Evolutionary conservation across 2,113 vertebrate species (phyloP), one percentile per base, ranked within the genome.

Genomic region (Enhydra lutris): DNA sequence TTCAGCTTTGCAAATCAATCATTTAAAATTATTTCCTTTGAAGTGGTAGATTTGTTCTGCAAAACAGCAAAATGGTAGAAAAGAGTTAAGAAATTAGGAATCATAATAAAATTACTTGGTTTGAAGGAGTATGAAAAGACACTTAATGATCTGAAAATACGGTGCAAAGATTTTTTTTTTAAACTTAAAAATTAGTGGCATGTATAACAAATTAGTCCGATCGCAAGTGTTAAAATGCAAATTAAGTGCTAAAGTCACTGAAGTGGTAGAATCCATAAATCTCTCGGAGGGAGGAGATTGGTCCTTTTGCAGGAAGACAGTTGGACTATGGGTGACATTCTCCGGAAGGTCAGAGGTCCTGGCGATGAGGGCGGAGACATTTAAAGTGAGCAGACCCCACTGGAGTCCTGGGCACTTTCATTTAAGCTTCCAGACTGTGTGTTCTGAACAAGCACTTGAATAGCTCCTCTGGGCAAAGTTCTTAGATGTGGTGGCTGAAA

Each of bases 401-500:
- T 90, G 94, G 47, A 76, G n/a, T 92, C 36, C 93, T 7, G 39
- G 39, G 69, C 86, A 81, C 78, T 98, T 97, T 95, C n/a, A 74
- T 95, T 97, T 88, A 95, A 80, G n/a, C 92, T 82, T 95, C 93
- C 82, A 92, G 93, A 61, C 69, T 80, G 36, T 71, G 59, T 80
- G 69, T 86, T 96, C 69, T 97, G 69, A 97, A 74, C 5, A 55
- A 92, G 78, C 84, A 65, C 76, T 95, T 97, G 97, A 81, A 91
- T 83, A 65, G 69, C 39, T 97, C 97, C 87, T 98, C 83, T 96
- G 92, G 90, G 96, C 93, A 94, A 52, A 97, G 94, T 96, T 57
- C 42, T 98, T 85, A 91, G 92, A 97, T 91, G 71, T 92, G 57
- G 29, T 98, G 90, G 86, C 95, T 98, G 94, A 93, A 96, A 97